phyloP scores from a whole-genome alignment of 2,888 invertebrate genomes.

The Eupithecia subumbrata region DNA sequence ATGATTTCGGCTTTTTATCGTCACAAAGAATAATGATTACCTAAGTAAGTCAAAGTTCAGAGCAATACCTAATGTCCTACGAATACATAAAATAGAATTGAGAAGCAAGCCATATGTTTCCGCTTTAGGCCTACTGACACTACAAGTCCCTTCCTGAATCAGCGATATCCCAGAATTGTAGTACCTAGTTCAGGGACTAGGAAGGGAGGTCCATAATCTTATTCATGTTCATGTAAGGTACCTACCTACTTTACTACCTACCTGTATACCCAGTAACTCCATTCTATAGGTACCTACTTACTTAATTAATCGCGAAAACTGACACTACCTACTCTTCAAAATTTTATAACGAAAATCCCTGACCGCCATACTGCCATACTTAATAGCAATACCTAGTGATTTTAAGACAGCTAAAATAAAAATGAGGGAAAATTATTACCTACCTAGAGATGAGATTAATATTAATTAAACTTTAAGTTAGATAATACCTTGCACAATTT shows the following conservation, averaged over 20 bases:
- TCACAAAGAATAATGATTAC: too few relatives aligned
- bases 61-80: too few relatives aligned
- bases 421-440: not conserved
- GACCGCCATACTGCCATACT: too few relatives aligned
- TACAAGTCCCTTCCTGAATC: slow-evolving; percentile 16
- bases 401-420: not conserved
- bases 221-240: too few relatives aligned
- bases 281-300: not conserved
- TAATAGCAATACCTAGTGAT: not conserved
- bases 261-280: not conserved
- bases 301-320: not conserved
- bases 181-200: not conserved
- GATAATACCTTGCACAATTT: too few relatives aligned
- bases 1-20: too few relatives aligned
- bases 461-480: not conserved
- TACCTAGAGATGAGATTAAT: not conserved
- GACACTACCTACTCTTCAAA: not conserved
- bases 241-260: not conserved
- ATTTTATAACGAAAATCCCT: not conserved
- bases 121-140: not conserved
- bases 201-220: not conserved
- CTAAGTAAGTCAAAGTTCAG: too few relatives aligned
- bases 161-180: slow-evolving; percentile 1
- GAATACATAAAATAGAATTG: not conserved
- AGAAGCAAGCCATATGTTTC: slow-evolving; percentile 8